phyloP scores from a whole-genome alignment of 2,888 invertebrate genomes.

The Drosophila setosimentum region DNA sequence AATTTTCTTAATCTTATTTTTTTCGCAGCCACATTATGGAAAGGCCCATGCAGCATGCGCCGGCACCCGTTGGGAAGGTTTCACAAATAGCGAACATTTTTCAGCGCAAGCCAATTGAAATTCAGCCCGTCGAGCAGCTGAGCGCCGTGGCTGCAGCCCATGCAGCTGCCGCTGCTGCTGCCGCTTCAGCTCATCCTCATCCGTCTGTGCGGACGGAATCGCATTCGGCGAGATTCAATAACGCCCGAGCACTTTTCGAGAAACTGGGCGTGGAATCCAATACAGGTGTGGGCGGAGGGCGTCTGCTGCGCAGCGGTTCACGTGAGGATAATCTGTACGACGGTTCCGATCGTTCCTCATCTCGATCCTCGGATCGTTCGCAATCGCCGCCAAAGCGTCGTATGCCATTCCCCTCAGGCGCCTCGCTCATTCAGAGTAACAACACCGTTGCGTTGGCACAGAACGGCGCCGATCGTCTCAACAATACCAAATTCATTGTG shows the following conservation, averaged over 20 bases:
- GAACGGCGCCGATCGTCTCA: conserved; percentile 79
- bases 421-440: conserved; percentile 79
- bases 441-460: conserved; percentile 75
- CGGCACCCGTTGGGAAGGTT: conserved; percentile 90
- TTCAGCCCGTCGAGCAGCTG: conserved; percentile 83
- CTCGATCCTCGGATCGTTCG: conserved; percentile 85
- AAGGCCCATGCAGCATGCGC: conserved; percentile 86
- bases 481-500: conserved; percentile 82
- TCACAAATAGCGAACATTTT: conserved; percentile 96
- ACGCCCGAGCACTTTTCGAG: conserved; percentile 95
- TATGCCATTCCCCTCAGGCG: conserved; percentile 84
- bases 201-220: conserved; percentile 94
- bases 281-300: conserved; percentile 82
- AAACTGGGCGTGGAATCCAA: conserved; percentile 92
- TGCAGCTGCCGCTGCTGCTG: conserved; percentile 82
- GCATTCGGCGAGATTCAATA: conserved; percentile 95
- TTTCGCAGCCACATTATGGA: conserved; percentile 85
- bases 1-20: not conserved
- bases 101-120: conserved; percentile 89
- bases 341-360: conserved; percentile 84
- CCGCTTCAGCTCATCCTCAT: conserved; percentile 82
- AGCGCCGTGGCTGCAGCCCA: conserved; percentile 83
- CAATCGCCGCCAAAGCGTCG: conserved; percentile 84
- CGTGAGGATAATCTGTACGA: conserved; percentile 85
- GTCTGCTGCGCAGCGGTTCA: conserved; percentile 84